Percentiles rank a stretch among this genome's conserved stretches.
These are phyloP conservation scores for Dromius quadrimaculatus DNA, from an alignment of 2,888 invertebrate genomes.

Conservation along the genomic window DNA sequence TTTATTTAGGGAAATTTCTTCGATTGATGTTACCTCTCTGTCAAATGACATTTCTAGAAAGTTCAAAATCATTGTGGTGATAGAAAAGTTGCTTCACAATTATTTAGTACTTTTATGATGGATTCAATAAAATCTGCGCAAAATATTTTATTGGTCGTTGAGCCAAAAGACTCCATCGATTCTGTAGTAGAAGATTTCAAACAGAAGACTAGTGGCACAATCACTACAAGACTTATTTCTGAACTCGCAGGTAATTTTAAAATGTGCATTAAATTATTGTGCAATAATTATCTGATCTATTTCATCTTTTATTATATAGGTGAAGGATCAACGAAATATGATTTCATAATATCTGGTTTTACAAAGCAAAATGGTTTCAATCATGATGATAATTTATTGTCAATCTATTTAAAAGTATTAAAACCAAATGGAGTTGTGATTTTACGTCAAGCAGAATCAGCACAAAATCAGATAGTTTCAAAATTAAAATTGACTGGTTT, in stretches of 20 bases:
- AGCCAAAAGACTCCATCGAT: conserved; percentile 67
- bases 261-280: not conserved
- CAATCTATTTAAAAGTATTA: conserved; percentile 72
- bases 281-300: conserved; percentile 1
- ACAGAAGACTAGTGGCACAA: conserved; percentile 61
- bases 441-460: conserved; percentile 66
- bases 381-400: conserved; percentile 67
- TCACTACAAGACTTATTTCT: conserved; percentile 25
- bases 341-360: conserved; percentile 71
- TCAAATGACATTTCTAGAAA: conserved; percentile 24
- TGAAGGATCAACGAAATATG: conserved; percentile 70
- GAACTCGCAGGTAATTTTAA: conserved; percentile 21
- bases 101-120: too few species aligned
- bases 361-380: conserved; percentile 66
- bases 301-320: conserved; percentile 68
- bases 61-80: conserved; percentile 36
- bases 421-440: conserved; percentile 75
- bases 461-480: conserved; percentile 62
- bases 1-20: not conserved
- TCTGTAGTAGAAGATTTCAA: conserved; percentile 70
- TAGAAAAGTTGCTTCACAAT: too few species aligned
- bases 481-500: conserved; percentile 77
- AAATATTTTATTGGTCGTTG: conserved; percentile 73
- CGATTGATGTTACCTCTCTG: not conserved
- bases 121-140: conserved; percentile 64